phyloP scores from a whole-genome alignment of 2,113 vertebrate species.

The Tor tambroides region DNA sequence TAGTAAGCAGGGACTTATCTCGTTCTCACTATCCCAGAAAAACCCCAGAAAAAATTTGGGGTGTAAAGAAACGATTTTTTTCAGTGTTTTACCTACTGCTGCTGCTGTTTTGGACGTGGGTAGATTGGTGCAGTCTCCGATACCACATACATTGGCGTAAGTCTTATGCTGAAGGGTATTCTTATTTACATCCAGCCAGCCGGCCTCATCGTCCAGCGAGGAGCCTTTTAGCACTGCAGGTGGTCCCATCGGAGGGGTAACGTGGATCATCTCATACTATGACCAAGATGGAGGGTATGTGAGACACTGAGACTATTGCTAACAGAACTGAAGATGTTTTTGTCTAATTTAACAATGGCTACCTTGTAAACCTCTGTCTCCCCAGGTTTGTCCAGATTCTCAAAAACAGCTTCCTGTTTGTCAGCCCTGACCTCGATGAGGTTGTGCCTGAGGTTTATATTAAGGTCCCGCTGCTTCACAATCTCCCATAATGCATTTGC shows the following conservation, averaged over 20 bases:
- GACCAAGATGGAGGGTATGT: background rate
- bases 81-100: constrained; percentile 82
- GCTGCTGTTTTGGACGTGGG: constrained; percentile 93
- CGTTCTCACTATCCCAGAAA: no score
- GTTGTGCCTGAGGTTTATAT: constrained; percentile 86
- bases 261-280: constrained; percentile 97
- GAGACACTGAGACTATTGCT: background rate
- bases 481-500: constrained; percentile 87
- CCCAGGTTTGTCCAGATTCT: constrained; percentile 88
- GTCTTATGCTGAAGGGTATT: constrained; percentile 88
- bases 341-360: background rate
- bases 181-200: constrained; percentile 91
- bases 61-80: background rate
- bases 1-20: background rate
- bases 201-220: constrained; percentile 77
- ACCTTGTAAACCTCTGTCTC: constrained; percentile 86
- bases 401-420: constrained; percentile 92
- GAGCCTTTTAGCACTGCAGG: constrained; percentile 82
- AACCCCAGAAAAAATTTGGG: no score
- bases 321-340: background rate
- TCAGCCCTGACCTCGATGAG: constrained; percentile 91
- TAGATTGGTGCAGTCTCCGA: constrained; percentile 94
- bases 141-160: constrained; percentile 93
- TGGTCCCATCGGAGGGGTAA: constrained; percentile 95
- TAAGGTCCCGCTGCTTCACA: constrained; percentile 79